These are phyloP conservation scores for Phallusia fumigata DNA, from an alignment of 23 tunicate species.

Conservation along the genomic window DNA sequence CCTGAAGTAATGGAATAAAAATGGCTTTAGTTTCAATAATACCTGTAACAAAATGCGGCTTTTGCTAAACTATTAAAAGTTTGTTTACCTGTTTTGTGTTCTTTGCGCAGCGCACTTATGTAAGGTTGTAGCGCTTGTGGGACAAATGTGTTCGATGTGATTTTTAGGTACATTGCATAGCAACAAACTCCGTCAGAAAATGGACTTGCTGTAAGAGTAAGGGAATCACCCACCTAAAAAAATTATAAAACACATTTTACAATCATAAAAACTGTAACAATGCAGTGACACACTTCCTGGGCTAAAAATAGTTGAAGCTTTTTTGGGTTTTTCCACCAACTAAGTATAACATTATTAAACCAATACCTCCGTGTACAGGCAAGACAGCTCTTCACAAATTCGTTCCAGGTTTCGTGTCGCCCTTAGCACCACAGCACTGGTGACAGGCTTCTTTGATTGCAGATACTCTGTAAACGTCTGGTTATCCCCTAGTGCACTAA, in stretches of 20 bases:
- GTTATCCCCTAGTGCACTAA: conserved; percentile 57
- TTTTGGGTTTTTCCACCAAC: neutral
- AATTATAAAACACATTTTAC: neutral
- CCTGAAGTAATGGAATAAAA: conserved; percentile 3
- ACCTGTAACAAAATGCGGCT: neutral
- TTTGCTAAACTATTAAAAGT: neutral
- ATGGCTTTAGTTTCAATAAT: neutral
- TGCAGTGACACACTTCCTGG: neutral
- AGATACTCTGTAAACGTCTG: conserved; percentile 34
- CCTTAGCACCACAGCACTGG: conserved; percentile 34
- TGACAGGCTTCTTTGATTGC: conserved; percentile 30
- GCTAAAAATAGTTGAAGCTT: neutral
- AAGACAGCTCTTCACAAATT: conserved; percentile 54
- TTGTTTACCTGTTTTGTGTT: conserved; percentile 19
- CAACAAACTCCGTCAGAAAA: conserved; percentile 34
- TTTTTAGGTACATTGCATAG: neutral
- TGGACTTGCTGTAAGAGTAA: conserved; percentile 2
- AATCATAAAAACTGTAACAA: too few species aligned
- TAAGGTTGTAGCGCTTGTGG: neutral
- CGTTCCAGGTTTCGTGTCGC: conserved; percentile 29
- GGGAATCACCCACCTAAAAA: neutral
- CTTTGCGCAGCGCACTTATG: conserved; percentile 23
- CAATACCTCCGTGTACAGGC: conserved; percentile 49
- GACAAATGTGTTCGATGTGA: conserved; percentile 5
- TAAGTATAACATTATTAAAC: neutral